Conservation (phyloP, 2,888 invertebrate genomes). For the Nymphalis polychloros region DNA sequence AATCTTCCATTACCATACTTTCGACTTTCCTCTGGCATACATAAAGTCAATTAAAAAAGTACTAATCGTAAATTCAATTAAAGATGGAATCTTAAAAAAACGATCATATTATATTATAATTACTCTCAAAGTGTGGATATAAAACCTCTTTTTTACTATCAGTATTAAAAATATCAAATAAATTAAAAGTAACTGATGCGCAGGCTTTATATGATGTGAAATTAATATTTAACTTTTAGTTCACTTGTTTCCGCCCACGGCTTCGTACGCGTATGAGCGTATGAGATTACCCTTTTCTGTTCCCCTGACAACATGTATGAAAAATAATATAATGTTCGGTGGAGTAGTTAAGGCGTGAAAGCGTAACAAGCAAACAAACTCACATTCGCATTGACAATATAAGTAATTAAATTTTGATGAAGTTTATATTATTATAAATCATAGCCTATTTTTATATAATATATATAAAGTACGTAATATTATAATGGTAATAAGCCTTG, state of each 20-base stretch:
- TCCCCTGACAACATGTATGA: no score
- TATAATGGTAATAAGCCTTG: no score
- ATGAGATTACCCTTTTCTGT: no score
- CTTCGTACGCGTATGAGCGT: no score
- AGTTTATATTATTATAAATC: no score
- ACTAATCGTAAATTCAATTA: background rate
- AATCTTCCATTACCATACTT: background rate
- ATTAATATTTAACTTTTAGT: constrained; percentile 8
- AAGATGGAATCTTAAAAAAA: background rate
- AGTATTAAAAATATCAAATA: constrained; percentile 37
- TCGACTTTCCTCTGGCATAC: background rate
- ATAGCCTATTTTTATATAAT: no score
- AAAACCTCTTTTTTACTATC: constrained; percentile 37
- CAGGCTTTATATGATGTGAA: constrained; percentile 25
- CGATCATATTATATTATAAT: constrained; percentile 2
- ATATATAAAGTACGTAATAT: no score
- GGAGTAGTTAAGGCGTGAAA: no score
- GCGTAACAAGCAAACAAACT: no score
- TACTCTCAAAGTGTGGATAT: constrained; percentile 24
- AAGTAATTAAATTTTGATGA: no score
- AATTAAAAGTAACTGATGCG: constrained; percentile 28
- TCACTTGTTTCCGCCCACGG: background rate
- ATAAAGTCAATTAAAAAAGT: constrained; percentile 1
- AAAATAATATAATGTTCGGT: no score
- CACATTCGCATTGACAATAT: no score